Percentiles rank a stretch among this genome's conserved stretches.
Conservation (phyloP, 2,888 invertebrate genomes). For the Alcis repandata region DNA sequence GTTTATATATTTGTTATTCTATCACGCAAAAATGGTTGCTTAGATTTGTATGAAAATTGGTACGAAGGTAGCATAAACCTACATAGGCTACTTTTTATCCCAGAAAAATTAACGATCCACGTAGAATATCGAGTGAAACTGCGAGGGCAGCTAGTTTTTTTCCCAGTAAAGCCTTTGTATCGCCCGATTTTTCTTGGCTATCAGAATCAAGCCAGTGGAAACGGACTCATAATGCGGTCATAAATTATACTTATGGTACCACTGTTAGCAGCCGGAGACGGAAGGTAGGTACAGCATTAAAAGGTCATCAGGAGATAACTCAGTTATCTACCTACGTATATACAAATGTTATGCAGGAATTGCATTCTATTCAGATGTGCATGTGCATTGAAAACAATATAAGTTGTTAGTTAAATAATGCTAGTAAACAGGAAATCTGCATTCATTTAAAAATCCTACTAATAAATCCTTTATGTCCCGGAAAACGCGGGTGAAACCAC, state of each 20-base stretch:
- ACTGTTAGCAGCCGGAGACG: constrained; percentile 37
- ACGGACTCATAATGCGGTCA: constrained; percentile 48
- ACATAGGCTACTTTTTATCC: no score
- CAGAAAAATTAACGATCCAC: no score
- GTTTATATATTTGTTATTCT: constrained; percentile 7
- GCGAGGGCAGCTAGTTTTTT: no score
- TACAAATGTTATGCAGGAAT: background rate
- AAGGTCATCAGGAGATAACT: constrained; percentile 51
- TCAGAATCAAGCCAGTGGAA: background rate
- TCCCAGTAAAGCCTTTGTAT: background rate
- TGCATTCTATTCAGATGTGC: background rate
- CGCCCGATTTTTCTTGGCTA: background rate
- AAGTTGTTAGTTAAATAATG: background rate
- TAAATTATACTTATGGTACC: constrained; percentile 59
- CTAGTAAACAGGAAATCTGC: no score
- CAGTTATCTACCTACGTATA: background rate
- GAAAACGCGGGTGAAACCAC: no score
- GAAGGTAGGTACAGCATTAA: constrained; percentile 53
- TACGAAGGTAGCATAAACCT: no score
- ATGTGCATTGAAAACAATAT: background rate
- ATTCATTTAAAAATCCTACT: no score
- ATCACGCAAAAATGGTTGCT: no score
- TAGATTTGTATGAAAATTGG: no score
- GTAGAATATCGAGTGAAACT: no score
- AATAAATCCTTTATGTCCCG: no score